phyloP scores from a whole-genome alignment of 1,140 invertebrate genomes.

The Drosophila albomicans region DNA sequence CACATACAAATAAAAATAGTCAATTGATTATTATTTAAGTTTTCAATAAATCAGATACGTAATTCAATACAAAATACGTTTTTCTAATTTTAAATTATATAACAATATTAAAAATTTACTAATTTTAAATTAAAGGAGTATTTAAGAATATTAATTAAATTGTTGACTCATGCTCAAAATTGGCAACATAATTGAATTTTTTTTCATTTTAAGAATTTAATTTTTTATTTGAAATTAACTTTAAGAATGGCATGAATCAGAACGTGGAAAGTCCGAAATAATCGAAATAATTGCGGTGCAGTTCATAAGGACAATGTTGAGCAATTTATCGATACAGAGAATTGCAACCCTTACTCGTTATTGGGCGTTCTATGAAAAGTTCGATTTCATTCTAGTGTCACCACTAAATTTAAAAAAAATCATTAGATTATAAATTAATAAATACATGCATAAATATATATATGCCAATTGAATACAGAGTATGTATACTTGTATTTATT shows the following conservation, averaged over 20 bases:
- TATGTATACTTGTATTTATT: slow-evolving; percentile 43
- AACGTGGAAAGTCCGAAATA: neutral
- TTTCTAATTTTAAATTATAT: too few relatives aligned
- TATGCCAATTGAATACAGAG: slow-evolving; percentile 45
- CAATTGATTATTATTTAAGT: too few relatives aligned
- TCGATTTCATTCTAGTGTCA: slow-evolving; percentile 34
- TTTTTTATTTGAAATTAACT: neutral
- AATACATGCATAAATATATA: slow-evolving; percentile 44
- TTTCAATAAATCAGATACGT: too few relatives aligned
- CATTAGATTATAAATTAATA: slow-evolving; percentile 49
- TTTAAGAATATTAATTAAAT: too few relatives aligned
- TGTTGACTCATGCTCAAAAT: too few relatives aligned
- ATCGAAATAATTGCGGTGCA: neutral
- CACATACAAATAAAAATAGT: too few relatives aligned
- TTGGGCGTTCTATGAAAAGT: slow-evolving; percentile 32
- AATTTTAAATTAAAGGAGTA: too few relatives aligned
- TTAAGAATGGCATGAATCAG: neutral
- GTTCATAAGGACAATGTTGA: neutral
- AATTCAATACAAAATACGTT: too few relatives aligned
- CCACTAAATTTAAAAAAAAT: slow-evolving; percentile 45
- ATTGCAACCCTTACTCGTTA: slow-evolving; percentile 5
- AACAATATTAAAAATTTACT: too few relatives aligned
- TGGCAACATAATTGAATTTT: too few relatives aligned
- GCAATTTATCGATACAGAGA: slow-evolving; percentile 6
- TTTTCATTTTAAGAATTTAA: too few relatives aligned